phyloP scores from a whole-genome alignment of 2,113 vertebrate genomes.

The Clarias batrachus region DNA sequence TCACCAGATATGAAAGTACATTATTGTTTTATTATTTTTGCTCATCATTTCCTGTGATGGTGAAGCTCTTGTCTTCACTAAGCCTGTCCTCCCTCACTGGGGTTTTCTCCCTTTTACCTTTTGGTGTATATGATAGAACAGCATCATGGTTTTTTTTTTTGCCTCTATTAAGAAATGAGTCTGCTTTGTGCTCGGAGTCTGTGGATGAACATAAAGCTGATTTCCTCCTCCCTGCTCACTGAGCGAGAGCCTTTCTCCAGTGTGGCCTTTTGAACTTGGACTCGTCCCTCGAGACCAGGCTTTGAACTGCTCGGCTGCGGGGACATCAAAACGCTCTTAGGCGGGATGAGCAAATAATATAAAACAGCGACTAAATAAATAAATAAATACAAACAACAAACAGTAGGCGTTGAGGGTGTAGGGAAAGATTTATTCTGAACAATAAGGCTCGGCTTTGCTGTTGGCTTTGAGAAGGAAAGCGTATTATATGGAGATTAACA shows the following conservation, averaged over 20 bases:
- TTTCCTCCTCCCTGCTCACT: slow-evolving; percentile 40
- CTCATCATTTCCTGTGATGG: not conserved
- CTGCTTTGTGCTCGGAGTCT: slow-evolving; percentile 11
- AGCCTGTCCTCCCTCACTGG: no score
- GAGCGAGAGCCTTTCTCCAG: slow-evolving; percentile 5
- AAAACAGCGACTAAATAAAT: not conserved
- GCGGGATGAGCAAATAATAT: slow-evolving; percentile 15
- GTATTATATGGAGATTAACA: slow-evolving; percentile 36
- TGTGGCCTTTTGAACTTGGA: slow-evolving; percentile 47
- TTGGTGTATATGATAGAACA: not conserved
- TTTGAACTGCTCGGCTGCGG: slow-evolving; percentile 34
- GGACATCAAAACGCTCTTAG: slow-evolving; percentile 44
- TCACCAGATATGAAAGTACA: not conserved
- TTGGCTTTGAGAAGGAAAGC: slow-evolving; percentile 29
- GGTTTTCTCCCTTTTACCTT: not conserved
- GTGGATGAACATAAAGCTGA: slow-evolving; percentile 18
- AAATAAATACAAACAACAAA: not conserved
- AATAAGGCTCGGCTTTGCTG: not conserved
- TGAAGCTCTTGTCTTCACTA: not conserved
- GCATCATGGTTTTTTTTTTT: not conserved
- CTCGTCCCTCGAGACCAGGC: slow-evolving; percentile 38
- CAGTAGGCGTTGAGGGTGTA: no score
- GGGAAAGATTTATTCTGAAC: not conserved
- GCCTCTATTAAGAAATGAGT: slow-evolving; percentile 47
- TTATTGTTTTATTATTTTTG: not conserved